Conservation (phyloP, 2,113 vertebrate species). For the Actenoides hombroni region DNA sequence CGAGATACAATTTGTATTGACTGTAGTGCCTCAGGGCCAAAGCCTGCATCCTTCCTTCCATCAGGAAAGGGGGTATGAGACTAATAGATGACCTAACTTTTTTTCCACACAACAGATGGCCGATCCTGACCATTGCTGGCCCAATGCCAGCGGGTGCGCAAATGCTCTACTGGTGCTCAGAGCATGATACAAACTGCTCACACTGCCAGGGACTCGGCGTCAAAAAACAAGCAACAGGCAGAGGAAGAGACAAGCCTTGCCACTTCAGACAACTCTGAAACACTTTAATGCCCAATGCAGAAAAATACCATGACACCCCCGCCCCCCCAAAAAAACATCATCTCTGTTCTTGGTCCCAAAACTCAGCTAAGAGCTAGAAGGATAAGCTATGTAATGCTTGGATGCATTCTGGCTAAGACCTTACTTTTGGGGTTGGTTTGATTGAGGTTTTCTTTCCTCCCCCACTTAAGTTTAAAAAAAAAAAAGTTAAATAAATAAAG, state of each 20-base stretch:
- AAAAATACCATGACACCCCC: not conserved
- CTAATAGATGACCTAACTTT: not conserved
- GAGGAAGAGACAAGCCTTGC: not conserved
- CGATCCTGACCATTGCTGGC: not conserved
- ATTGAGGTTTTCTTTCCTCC: not conserved
- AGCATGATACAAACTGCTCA: not conserved
- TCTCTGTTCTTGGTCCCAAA: not conserved
- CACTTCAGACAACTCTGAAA: not conserved
- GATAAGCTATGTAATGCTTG: not conserved
- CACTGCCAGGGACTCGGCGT: not conserved
- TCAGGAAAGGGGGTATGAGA: not conserved
- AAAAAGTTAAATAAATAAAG: not conserved
- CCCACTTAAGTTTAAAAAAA: too few relatives aligned
- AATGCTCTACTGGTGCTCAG: not conserved
- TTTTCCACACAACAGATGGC: not conserved
- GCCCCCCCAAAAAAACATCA: not conserved
- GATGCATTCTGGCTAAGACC: not conserved
- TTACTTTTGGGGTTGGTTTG: not conserved
- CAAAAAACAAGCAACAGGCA: not conserved
- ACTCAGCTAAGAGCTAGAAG: not conserved
- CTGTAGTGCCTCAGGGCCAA: not conserved
- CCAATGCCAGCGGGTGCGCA: not conserved
- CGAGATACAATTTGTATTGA: not conserved
- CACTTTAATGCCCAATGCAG: not conserved
- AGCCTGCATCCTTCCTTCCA: not conserved